Conservation (phyloP, 2,113 vertebrate species). For the Sceloporus undulatus region DNA sequence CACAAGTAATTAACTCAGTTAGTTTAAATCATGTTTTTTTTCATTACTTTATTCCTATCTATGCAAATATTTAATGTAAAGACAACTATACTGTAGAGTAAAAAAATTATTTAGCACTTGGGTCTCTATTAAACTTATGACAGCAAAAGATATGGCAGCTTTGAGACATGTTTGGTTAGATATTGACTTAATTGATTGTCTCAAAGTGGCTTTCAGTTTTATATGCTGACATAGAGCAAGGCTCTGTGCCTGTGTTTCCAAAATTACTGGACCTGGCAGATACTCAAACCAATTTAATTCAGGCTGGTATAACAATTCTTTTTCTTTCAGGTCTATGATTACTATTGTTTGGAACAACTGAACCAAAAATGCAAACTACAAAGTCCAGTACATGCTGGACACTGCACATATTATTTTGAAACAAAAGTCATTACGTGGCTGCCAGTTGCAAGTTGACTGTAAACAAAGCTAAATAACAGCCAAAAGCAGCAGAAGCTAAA, state of each 20-base stretch:
- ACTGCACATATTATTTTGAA: slow-evolving; percentile 52
- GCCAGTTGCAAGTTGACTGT: slow-evolving; percentile 51
- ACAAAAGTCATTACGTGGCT: slow-evolving; percentile 39
- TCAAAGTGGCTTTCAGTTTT: slow-evolving; percentile 31
- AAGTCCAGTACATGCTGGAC: slow-evolving; percentile 46
- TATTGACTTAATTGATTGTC: not conserved
- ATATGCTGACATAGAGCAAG: slow-evolving; percentile 39
- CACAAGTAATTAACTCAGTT: not conserved
- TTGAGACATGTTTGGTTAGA: not conserved
- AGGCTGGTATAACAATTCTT: slow-evolving; percentile 33
- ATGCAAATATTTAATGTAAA: not conserved
- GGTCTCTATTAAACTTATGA: not conserved
- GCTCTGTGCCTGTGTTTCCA: slow-evolving; percentile 36
- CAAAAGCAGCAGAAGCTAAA: slow-evolving; percentile 24
- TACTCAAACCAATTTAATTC: slow-evolving; percentile 53
- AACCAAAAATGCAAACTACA: slow-evolving; percentile 56
- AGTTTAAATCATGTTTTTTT: not conserved
- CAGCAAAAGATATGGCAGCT: not conserved
- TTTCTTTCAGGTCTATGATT: slow-evolving; percentile 49
- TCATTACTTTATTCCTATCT: not conserved
- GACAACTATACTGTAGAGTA: not conserved
- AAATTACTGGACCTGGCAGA: slow-evolving; percentile 54
- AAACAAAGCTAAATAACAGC: slow-evolving; percentile 42
- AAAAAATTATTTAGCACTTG: not conserved
- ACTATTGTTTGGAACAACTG: slow-evolving; percentile 58